Evolutionary conservation across 2,113 vertebrate genomes (phyloP), one percentile per base, ranked within the genome.

Genomic region (Psephotus haematonotus): DNA sequence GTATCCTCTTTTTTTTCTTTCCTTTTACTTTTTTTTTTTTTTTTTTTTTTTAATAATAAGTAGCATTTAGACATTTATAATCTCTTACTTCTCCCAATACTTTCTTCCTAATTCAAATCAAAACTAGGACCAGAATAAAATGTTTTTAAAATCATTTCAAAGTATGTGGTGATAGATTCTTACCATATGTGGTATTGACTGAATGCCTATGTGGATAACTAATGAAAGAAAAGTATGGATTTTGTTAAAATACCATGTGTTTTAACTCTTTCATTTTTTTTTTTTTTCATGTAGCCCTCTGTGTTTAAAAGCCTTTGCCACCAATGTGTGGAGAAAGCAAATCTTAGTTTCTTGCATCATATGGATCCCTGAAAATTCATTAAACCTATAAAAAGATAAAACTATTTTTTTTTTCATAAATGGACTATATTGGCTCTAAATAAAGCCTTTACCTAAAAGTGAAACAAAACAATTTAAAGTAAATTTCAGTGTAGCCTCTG

Each of bases 171-270:
- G 80, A 76, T 70, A 88, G 82, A 71, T 95, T 49, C 31, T 80
- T 96, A 29, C 31, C 20, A 27, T 43, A 49, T 2, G 2, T 16
- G 6, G 17, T 62, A 82, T 78, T 78, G 65, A 55, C 53, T 67
- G 28, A 52, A 64, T 7, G 7, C 43, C 23, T 71, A 7, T 65
- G 75, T 76, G 24, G 75, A 53, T 59, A 87, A 25, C 41, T 91
- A 87, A 86, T 60, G 31, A 90, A 76, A 89, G 33, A 82, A n/a
- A 92, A 60, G 6, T 19, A 96, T 76, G 87, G 82, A 88, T 89
- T 95, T 89, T 62, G 4, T 47, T 59, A n/a, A n/a, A 59, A 23
- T 20, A 59, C 20, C 55, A 53, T 53, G 6, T 4, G 14, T 77
- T 90, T 71, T 7, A 49, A 15, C 2, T 24, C 10, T 17, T 49